Base-by-base conservation (phyloP, 2,797 vertebrate species). In the Phyllotis vaccarum region DNA sequence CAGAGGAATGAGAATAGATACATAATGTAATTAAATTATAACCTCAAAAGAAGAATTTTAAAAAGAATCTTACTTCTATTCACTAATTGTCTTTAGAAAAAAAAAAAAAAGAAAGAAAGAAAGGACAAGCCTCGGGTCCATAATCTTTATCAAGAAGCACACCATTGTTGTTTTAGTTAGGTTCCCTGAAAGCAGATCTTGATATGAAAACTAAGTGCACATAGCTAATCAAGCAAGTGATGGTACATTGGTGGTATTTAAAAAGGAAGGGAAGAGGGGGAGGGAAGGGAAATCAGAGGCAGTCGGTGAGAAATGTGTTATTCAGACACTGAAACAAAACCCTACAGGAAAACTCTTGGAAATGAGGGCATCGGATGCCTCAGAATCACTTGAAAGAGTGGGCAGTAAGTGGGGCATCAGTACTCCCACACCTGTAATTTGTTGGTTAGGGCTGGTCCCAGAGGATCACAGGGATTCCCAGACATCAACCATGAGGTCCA, bases 311-410 rank as follows among this genome's bases (percentile, higher is more conserved):
- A 62, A 79, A 83, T 11, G 21, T 17, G 31, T 52, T 86, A 31
- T 34, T 49, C 82, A 92, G 54, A 34, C 49, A 90, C 34, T 7
- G 66, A 90, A 93, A n/a, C 22, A 78, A n/a, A 92, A 89, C 66
- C 85, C 24, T 11, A 24, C 22, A 52, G 2, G 54, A n/a, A 96
- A 94, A n/a, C 46, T 75, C 74, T 76, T 78, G 40, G 56, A 94
- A 82, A 75, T 6, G 27, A 29, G 11, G 14, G 62, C 81, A 93
- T 60, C 60, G 75, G 10, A 49, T 68, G 83, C 29, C 40, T 87
- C 75, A 76, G 62, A 75, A 34, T 52, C 85, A 2, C 58, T 83
- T n/a, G 4, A 21, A 88, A 29, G 24, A 66, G 24, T 1, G 0
- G 56, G 54, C 11, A 19, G 54, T 21, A 34, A 9, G 7, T 37